Evolutionary conservation across 2,113 vertebrate species (phyloP).

Genomic region (Neotragus pygmaeus): DNA sequence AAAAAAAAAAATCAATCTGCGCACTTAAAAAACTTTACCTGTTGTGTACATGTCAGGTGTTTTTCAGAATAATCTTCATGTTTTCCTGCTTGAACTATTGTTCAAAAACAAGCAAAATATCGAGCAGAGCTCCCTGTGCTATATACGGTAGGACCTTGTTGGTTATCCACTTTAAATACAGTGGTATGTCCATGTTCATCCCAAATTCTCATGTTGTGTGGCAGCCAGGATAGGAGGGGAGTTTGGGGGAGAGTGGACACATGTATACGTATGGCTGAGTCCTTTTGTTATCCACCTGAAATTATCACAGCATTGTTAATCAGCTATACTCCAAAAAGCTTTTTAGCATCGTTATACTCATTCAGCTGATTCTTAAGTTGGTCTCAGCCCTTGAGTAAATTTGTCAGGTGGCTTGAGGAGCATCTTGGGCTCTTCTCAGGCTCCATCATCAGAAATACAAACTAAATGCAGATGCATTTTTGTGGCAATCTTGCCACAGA

Average conservation of each 20-base stretch:
- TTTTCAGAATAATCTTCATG: background rate
- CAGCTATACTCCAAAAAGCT: background rate
- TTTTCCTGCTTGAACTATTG: background rate
- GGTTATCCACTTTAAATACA: background rate
- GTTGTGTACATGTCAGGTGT: rapidly evolving
- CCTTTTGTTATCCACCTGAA: background rate
- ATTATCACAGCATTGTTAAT: background rate
- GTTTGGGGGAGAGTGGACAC: background rate
- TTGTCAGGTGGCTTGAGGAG: background rate
- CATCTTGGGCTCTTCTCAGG: background rate
- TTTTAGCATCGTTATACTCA: background rate
- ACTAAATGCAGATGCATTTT: background rate
- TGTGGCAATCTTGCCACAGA: background rate
- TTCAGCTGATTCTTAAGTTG: background rate
- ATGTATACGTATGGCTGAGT: background rate
- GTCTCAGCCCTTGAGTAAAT: background rate
- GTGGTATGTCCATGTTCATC: background rate
- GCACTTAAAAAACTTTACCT: background rate
- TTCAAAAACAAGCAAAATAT: background rate
- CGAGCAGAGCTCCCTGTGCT: background rate
- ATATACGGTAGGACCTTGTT: background rate
- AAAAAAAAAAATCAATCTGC: background rate
- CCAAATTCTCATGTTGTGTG: background rate
- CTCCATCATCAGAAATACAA: background rate
- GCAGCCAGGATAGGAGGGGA: background rate